phyloP scores from a whole-genome alignment of 2,113 vertebrate species.

The Grammomys dolichurus region DNA sequence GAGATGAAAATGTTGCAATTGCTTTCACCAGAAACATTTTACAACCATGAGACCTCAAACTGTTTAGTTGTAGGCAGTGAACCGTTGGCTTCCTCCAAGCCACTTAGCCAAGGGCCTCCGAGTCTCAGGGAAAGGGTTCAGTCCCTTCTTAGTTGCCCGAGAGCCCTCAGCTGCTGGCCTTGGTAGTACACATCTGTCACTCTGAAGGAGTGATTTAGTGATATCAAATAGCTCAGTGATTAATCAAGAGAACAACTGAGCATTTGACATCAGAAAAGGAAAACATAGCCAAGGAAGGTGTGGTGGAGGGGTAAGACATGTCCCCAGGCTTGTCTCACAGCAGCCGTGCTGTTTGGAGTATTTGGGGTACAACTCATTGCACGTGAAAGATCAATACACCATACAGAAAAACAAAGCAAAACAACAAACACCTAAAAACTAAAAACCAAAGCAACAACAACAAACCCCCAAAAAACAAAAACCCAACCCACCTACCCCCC shows the following conservation, averaged over 20 bases:
- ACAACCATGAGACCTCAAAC: background rate
- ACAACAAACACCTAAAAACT: background rate
- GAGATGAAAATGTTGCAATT: background rate
- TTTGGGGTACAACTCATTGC: constrained; percentile 34
- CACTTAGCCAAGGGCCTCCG: constrained; percentile 19
- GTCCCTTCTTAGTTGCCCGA: constrained; percentile 60
- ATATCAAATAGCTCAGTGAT: constrained; percentile 70
- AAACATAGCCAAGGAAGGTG: constrained; percentile 30
- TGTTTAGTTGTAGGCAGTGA: background rate
- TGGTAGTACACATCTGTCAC: constrained; percentile 39
- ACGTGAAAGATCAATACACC: constrained; percentile 36
- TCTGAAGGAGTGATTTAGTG: constrained; percentile 70
- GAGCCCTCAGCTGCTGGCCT: constrained; percentile 43
- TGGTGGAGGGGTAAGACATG: constrained; percentile 24
- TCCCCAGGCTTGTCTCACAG: background rate
- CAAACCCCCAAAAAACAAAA: background rate
- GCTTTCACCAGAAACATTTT: constrained; percentile 30
- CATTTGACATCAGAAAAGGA: constrained; percentile 65
- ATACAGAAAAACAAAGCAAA: background rate
- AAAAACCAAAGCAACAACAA: background rate
- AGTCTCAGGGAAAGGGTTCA: constrained; percentile 48
- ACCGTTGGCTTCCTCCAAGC: constrained; percentile 9
- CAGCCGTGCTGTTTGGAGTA: constrained; percentile 1
- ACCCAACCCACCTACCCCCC: too few species aligned
- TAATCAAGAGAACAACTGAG: constrained; percentile 77